Evolutionary conservation across 2,797 vertebrate genomes (phyloP).

Genomic region (Florisuga fusca): DNA sequence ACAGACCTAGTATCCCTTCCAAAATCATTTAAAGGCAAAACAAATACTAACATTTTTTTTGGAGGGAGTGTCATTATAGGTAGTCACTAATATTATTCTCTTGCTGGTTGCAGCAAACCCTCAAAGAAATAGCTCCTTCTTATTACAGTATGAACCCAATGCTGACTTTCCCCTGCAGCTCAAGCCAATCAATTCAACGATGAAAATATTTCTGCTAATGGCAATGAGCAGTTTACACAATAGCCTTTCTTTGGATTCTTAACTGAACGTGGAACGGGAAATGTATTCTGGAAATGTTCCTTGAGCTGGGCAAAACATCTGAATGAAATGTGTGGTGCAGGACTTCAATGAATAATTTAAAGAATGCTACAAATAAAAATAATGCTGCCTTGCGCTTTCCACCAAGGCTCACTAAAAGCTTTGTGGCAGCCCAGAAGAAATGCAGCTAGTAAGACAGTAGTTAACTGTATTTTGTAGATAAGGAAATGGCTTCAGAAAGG

Average conservation of each 20-base stretch:
- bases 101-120: slow-evolving; percentile 2
- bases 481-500: slow-evolving; percentile 42
- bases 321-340: slow-evolving; percentile 61
- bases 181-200: slow-evolving; percentile 72
- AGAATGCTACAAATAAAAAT: slow-evolving; percentile 26
- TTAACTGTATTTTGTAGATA: slow-evolving; percentile 28
- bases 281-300: slow-evolving; percentile 76
- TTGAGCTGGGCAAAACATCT: slow-evolving; percentile 64
- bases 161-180: slow-evolving; percentile 60
- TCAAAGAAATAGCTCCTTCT: background rate
- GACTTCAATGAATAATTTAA: slow-evolving; percentile 63
- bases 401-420: slow-evolving; percentile 48
- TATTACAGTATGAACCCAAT: slow-evolving; percentile 51
- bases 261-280: slow-evolving; percentile 76
- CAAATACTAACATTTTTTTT: slow-evolving; percentile 17
- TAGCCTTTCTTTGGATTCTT: slow-evolving; percentile 73
- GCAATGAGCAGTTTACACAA: slow-evolving; percentile 73
- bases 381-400: slow-evolving; percentile 20
- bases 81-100: background rate
- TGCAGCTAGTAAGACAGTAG: background rate
- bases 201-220: slow-evolving; percentile 77
- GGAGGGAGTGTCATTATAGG: slow-evolving; percentile 28
- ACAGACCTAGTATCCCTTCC: background rate
- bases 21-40: slow-evolving; percentile 16
- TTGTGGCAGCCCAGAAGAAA: slow-evolving; percentile 51